Base-by-base conservation (phyloP, 1,140 invertebrate species). In the Acromyrmex heyeri region DNA sequence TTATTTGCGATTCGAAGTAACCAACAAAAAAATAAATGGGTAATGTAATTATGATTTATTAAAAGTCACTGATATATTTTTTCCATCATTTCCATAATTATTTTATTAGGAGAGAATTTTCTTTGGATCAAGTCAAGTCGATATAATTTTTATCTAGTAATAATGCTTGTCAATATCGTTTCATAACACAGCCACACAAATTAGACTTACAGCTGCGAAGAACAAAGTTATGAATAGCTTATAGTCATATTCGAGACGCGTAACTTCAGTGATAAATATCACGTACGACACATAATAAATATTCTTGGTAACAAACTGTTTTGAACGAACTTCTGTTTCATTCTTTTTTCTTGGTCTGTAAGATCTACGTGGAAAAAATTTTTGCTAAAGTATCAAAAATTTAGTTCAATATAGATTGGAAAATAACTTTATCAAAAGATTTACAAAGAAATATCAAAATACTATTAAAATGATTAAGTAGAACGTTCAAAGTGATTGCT, bases 201-300 rank as follows among this genome's bases (percentile, higher is more conserved):
- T 67, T 67, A 64, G 16, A 65, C 30, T 65, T n/a, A 14, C 10
- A 21, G 12, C 34, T 34, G 16, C n/a, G 5, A 7, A 4, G 0
- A 65, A 65, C 34, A 21, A 67, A 67, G 64, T 67, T 67, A 67
- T 67, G n/a, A 8, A 38, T 67, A 67, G n/a, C 30, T 34, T 67
- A 44, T 30, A 67, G 12, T 67, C n/a, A 38, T 12, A n/a, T 44
- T 67, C 34, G 12, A 67, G 10, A 67, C 34, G 27, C 12, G n/a
- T 18, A 65, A 34, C 18, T 65, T 65, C 18, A 38, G 3, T 65
- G 38, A 65, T 38, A 65, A 65, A 65, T 38, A 65, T 44, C 38
- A 44, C 38, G 38, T 44, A 44, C 2, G 0, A 38, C 64, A 44
- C 34, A 8, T 67, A 67, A 67, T 67, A 67, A 67, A 67, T 44